These are phyloP conservation scores for Cotesia chilonis DNA, from an alignment of 1,140 invertebrate genomes.

Conservation along the genomic window DNA sequence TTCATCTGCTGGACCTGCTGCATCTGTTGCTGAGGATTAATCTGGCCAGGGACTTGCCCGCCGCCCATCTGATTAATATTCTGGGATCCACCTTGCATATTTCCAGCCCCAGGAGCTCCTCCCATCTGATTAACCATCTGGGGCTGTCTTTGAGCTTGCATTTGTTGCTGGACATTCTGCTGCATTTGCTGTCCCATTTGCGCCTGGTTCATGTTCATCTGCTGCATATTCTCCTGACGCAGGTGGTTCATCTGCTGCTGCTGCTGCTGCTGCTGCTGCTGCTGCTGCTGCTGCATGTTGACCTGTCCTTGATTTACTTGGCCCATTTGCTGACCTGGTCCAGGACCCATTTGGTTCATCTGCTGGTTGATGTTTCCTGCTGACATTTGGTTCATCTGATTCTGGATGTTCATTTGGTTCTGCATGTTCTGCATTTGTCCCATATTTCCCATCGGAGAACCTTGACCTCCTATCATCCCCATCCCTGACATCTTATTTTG, in stretches of 20 bases:
- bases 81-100: slow-evolving; percentile 62
- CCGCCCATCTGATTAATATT: slow-evolving; percentile 65
- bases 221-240: too few species aligned
- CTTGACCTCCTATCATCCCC: slow-evolving; percentile 62
- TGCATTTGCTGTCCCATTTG: slow-evolving; percentile 50
- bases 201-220: too few species aligned
- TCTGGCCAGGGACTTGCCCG: slow-evolving; percentile 59
- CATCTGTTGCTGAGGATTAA: too few species aligned
- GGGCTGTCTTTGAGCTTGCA: slow-evolving; percentile 58
- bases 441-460: slow-evolving; percentile 58
- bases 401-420: slow-evolving; percentile 60
- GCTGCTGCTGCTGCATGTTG: too few species aligned
- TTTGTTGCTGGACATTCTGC: slow-evolving; percentile 62
- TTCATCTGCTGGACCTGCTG: too few species aligned
- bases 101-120: slow-evolving; percentile 53
- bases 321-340: slow-evolving; percentile 53
- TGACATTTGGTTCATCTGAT: slow-evolving; percentile 61
- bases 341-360: slow-evolving; percentile 59
- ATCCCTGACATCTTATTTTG: slow-evolving; percentile 68
- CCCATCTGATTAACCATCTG: slow-evolving; percentile 62
- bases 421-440: slow-evolving; percentile 59
- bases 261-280: too few species aligned
- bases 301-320: slow-evolving; percentile 30
- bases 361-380: slow-evolving; percentile 50
- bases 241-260: too few species aligned